Evolutionary conservation across 37 sponge, comb jelly and placozoan species (phyloP).

Genomic region (Ephydatia muelleri): DNA sequence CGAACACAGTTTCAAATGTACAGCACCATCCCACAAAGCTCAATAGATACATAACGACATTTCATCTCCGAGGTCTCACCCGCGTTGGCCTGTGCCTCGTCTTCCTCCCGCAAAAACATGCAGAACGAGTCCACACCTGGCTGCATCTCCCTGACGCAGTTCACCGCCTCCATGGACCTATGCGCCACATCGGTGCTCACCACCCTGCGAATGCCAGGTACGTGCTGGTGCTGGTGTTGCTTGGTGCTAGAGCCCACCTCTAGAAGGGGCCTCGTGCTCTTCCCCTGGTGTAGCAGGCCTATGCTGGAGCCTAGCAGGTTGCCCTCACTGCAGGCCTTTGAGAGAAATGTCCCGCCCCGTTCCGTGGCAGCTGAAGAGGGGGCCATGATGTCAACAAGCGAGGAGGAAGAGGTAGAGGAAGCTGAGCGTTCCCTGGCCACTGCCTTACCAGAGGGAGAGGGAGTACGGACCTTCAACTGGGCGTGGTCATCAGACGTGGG

Average conservation of each 20-base stretch:
- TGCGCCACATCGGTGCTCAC: neutral
- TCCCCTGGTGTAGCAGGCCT: neutral
- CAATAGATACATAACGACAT: no score
- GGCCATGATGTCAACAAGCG: neutral
- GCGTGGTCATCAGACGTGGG: neutral
- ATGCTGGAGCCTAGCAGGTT: neutral
- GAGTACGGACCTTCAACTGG: neutral
- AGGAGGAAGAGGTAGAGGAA: conserved; percentile 6
- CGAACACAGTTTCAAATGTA: no score
- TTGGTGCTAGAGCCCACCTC: neutral
- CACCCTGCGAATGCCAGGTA: neutral
- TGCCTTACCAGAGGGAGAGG: neutral
- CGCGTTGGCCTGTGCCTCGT: neutral
- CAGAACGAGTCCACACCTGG: neutral
- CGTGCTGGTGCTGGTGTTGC: neutral
- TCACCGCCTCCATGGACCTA: neutral
- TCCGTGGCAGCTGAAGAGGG: neutral
- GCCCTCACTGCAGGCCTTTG: conserved; percentile 49
- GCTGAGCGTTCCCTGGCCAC: neutral
- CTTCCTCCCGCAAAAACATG: neutral
- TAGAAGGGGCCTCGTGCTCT: neutral
- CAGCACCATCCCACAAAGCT: no score
- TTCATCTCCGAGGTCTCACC: neutral
- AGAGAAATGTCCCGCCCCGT: conserved; percentile 2
- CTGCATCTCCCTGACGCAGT: neutral